These are phyloP conservation scores for Sarcophilus harrisii DNA, from an alignment of 2,797 vertebrate genomes.

Conservation along the genomic window DNA sequence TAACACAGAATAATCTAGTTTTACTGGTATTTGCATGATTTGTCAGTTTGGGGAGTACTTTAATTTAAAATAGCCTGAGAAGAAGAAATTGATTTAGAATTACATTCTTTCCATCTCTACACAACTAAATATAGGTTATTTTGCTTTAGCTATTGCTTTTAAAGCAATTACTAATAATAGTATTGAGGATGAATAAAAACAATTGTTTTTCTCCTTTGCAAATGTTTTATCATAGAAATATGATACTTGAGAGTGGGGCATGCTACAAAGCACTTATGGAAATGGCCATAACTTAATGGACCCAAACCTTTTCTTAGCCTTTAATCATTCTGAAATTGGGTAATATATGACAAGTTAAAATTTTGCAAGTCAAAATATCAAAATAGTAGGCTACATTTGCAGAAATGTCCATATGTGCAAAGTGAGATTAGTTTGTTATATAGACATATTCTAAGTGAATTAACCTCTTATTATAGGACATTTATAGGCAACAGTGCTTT, in stretches of 20 bases:
- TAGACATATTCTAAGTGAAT: not conserved
- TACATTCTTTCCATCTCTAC: not conserved
- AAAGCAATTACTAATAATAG: not conserved
- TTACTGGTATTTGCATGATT: not conserved
- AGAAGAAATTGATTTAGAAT: not conserved
- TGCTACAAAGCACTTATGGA: not conserved
- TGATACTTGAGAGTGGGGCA: not conserved
- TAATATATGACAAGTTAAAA: not conserved
- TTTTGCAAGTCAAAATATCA: not conserved
- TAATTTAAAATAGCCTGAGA: not conserved
- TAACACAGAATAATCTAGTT: not conserved
- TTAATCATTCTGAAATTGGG: not conserved
- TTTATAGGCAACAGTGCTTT: too few relatives aligned
- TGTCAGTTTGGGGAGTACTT: not conserved
- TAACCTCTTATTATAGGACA: rapidly evolving
- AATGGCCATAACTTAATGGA: not conserved
- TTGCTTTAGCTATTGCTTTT: not conserved
- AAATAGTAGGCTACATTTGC: rapidly evolving
- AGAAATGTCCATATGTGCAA: not conserved
- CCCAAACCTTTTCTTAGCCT: not conserved
- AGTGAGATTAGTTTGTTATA: not conserved
- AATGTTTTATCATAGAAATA: not conserved
- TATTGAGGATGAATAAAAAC: not conserved
- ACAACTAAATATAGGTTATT: not conserved
- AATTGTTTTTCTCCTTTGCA: not conserved